Percentiles rank a stretch among this genome's conserved stretches.
Conservation (phyloP, 2,113 vertebrate genomes). For the Rhinolophus ferrumequinum region DNA sequence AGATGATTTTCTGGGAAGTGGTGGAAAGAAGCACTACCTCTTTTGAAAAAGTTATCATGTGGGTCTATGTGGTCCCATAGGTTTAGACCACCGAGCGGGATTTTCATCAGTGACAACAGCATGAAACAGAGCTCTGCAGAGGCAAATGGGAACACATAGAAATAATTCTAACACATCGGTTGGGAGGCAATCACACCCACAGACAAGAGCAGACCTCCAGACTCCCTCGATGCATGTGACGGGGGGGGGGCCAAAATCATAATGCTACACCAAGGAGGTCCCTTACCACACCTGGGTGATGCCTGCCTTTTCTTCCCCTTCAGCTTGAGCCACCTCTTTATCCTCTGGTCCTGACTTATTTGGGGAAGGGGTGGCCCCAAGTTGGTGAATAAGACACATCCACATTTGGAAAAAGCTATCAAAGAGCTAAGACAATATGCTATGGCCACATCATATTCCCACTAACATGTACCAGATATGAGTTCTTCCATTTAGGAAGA, state of each 20-base stretch:
- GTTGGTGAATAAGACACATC: background rate
- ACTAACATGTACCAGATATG: background rate
- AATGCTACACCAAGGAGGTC: background rate
- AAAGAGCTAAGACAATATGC: background rate
- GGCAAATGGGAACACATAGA: constrained; percentile 5
- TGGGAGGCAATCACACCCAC: background rate
- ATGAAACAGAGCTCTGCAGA: background rate
- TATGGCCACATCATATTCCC: background rate
- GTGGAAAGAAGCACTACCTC: background rate
- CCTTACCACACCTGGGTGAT: accelerated
- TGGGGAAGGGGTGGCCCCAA: too few relatives aligned
- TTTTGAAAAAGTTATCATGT: background rate
- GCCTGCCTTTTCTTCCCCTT: background rate
- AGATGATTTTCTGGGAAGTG: constrained; percentile 51
- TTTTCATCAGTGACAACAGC: constrained; percentile 60
- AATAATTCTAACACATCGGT: background rate
- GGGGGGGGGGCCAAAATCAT: background rate
- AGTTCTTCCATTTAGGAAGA: background rate
- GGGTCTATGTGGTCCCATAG: background rate
- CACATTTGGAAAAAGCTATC: background rate
- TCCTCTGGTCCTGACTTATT: background rate
- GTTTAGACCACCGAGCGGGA: background rate
- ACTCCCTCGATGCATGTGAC: background rate
- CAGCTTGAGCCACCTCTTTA: background rate
- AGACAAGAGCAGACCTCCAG: background rate